Evolutionary conservation across 2,888 invertebrate genomes (phyloP), one percentile per base, ranked within the genome.

Genomic region (Scrobipalpa costella): DNA sequence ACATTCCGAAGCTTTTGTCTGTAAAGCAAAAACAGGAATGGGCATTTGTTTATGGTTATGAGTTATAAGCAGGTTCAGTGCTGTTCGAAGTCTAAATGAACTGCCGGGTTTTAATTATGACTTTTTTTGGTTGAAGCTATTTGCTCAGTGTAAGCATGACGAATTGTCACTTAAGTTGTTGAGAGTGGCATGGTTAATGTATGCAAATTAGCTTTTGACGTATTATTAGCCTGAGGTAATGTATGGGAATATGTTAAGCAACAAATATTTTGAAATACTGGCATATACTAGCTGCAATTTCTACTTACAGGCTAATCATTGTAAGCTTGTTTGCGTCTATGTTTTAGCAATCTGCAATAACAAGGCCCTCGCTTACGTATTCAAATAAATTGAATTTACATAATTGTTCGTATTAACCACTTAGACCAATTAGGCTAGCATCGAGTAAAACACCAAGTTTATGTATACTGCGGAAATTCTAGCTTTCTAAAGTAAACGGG

Each of bases 391-490:
- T 64, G 7, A 17, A 40, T 61, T 55, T 65, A 21, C 47, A 59
- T 63, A 58, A 57, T 61, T 60, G 59, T 72, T 3, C 57, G 17
- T 62, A 57, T 68, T 70, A 71, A 72, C 71, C 71, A 74, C 73
- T 71, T 71, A 71, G 62, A 71, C 73, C 72, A 75, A 79, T 77
- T 77, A 76, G 69, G 69, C 71, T 66, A 74, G 66, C 65, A 63
- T 64, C 73, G 65, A 72, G 73, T 74, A 74, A 75, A 74, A 73
- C 73, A 75, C 73, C 73, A 75, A 76, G 75, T 76, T 77, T 75
- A 71, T 70, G 75, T 73, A 73, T 78, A 78, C 78, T n/a, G 76
- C 66, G 74, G 75, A 78, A 76, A 81, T 80, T 77, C 79, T 77
- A 79, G 76, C 73, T 52, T 52, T 52, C 52, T 52, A 52, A 50